Conservation (phyloP, 92 coral and sea anemone species). For the Epizoanthus stellaris region DNA sequence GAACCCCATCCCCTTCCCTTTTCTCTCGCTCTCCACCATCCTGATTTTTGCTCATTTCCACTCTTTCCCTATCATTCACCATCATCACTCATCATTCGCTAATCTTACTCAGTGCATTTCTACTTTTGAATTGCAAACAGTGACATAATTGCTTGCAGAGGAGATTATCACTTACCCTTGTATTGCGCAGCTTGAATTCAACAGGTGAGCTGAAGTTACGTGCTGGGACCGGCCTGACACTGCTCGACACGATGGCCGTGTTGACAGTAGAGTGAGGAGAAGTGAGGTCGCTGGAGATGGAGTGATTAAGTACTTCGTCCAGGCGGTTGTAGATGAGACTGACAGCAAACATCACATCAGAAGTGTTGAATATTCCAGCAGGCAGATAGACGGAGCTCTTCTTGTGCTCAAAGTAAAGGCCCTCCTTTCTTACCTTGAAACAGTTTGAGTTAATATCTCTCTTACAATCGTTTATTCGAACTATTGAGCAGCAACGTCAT, state of each 20-base stretch:
- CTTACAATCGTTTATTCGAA: no score
- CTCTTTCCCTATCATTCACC: no score
- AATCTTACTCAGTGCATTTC: no score
- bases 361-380: slow-evolving; percentile 10
- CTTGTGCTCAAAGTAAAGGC: slow-evolving; percentile 14
- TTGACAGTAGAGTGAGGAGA: neutral
- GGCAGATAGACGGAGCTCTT: slow-evolving; percentile 27
- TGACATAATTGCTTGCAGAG: neutral
- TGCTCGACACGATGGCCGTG: slow-evolving; percentile 22
- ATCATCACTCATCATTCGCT: no score
- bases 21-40: no score
- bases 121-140: no score
- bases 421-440: slow-evolving; percentile 7
- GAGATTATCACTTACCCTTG: neutral
- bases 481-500: neutral
- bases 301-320: slow-evolving; percentile 4
- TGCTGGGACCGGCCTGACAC: slow-evolving; percentile 24
- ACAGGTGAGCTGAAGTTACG: slow-evolving; percentile 34
- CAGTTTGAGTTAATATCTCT: neutral
- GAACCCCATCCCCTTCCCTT: no score
- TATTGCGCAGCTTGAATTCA: slow-evolving; percentile 21
- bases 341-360: neutral
- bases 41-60: no score
- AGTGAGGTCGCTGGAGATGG: neutral
- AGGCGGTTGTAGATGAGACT: slow-evolving; percentile 11